A percentile compares a stretch with the other conserved stretches of the same genome.
These are phyloP conservation scores for Xylocopa sonorina DNA, from an alignment of 1,140 invertebrate genomes.

Conservation along the genomic window DNA sequence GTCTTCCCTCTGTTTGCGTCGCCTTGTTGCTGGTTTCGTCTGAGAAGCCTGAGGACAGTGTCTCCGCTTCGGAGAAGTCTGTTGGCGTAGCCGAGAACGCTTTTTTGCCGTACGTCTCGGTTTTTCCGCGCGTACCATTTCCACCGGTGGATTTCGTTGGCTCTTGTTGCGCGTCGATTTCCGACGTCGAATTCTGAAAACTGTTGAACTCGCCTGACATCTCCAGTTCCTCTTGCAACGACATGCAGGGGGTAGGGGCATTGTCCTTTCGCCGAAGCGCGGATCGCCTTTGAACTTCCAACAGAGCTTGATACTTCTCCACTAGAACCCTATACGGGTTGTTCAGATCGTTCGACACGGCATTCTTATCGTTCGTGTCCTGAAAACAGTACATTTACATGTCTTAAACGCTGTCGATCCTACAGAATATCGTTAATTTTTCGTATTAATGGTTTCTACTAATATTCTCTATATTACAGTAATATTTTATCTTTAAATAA, in stretches of 20 bases:
- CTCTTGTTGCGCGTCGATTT: conserved; percentile 78
- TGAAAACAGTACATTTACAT: conserved; percentile 57
- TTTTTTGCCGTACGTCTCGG: conserved; percentile 68
- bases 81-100: conserved; percentile 87
- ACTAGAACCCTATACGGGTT: conserved; percentile 92
- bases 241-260: conserved; percentile 80
- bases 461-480: too few relatives aligned
- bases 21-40: conserved; percentile 92
- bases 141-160: conserved; percentile 30
- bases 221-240: conserved; percentile 88
- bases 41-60: conserved; percentile 91
- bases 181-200: conserved; percentile 79
- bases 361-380: conserved; percentile 66
- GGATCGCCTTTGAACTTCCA: conserved; percentile 88
- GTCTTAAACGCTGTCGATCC: too few relatives aligned
- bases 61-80: conserved; percentile 92
- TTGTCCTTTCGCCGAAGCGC: conserved; percentile 73
- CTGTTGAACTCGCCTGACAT: conserved; percentile 87
- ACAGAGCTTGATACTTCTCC: conserved; percentile 93
- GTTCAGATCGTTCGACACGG: conserved; percentile 54
- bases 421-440: too few relatives aligned
- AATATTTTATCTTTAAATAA: too few relatives aligned
- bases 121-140: conserved; percentile 63
- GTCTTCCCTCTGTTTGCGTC: conserved; percentile 90
- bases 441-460: too few relatives aligned